Base-by-base conservation (phyloP, 2,113 vertebrate genomes). In the Narcine bancroftii region DNA sequence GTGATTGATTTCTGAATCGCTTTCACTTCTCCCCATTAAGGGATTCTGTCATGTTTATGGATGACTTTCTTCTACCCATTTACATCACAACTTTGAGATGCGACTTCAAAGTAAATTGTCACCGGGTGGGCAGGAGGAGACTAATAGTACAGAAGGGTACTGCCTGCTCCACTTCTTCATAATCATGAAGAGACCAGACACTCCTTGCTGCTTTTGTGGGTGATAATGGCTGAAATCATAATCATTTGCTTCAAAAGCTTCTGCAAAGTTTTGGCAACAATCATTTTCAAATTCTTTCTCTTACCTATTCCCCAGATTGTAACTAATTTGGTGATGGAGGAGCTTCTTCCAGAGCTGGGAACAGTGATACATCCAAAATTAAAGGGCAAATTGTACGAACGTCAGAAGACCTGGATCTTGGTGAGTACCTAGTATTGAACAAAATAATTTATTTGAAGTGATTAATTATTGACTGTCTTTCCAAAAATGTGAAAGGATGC, bases 291-390 rank as follows among this genome's bases (percentile, higher is more conserved):
- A 0, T 3, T 0, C 0, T 92, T 73, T 71, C 56, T n/a, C 47
- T 5, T 92, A 13, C 10, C 4, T 42, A 91, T 5, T 19, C 0
- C 26, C 24, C 93, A 99, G 98, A 96, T 99, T 92, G 95, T 99
- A 93, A 97, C 97, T 93, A 99, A 99, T 95, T 95, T 99, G 95
- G 98, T 98, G 94, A 99, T 99, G 98, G 98, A 99, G 94, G 96
- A 95, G 42, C 96, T 99, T 92, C 96, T 97, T 3, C 96, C 98
- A 0, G 98, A 98, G 92, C 96, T 99, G 93, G 95, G 96, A 93
- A 97, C 93, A 0, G 93, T 96, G 93, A 98, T 99, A 0, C 94
- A 95, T 1, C 97, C 98, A 0, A 95, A 97, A 71, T 95, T 99
- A 93, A 98, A 97, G 95, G 98, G 98, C 83, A 99, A 99, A 75